These are phyloP conservation scores for Eledona agricola DNA, from an alignment of 2,888 invertebrate species.

Conservation along the genomic window DNA sequence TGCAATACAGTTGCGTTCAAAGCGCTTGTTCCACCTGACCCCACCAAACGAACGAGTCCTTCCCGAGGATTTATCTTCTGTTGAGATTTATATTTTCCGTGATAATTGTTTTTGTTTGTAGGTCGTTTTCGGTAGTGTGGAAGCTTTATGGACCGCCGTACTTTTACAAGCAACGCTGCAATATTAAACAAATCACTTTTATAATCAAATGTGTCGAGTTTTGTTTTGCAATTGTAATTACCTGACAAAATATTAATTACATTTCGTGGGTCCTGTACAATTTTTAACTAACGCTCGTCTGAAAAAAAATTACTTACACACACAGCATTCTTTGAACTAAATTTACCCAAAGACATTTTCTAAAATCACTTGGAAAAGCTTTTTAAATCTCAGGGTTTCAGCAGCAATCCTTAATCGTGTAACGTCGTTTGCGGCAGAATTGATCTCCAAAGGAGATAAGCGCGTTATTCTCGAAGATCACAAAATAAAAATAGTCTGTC, in stretches of 20 bases:
- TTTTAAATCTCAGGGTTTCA: conserved; percentile 23
- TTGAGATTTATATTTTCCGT: conserved; percentile 47
- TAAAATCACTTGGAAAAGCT: conserved; percentile 38
- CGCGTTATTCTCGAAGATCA: conserved; percentile 22
- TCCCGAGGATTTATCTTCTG: conserved; percentile 44
- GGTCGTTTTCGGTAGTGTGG: conserved; percentile 2
- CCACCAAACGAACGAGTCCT: conserved; percentile 40
- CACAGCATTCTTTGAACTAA: too few relatives aligned
- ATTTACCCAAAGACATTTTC: too few relatives aligned
- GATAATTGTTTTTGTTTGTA: conserved; percentile 47
- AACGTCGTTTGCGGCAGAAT: conserved; percentile 29
- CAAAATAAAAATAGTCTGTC: conserved; percentile 9
- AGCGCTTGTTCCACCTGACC: conserved; percentile 33
- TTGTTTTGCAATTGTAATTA: too few relatives aligned
- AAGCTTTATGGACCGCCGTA: too few relatives aligned
- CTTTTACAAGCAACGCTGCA: too few relatives aligned
- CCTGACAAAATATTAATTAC: too few relatives aligned
- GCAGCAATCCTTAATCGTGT: conserved; percentile 35
- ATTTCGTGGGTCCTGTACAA: too few relatives aligned
- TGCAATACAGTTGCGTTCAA: conserved; percentile 41
- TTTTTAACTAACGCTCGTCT: too few relatives aligned
- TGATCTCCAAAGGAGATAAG: conserved; percentile 34
- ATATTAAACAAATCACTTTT: too few relatives aligned
- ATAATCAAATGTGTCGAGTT: too few relatives aligned
- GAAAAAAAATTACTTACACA: too few relatives aligned